Conservation (phyloP, 1,140 invertebrate species). For the Piezodorus guildinii region DNA sequence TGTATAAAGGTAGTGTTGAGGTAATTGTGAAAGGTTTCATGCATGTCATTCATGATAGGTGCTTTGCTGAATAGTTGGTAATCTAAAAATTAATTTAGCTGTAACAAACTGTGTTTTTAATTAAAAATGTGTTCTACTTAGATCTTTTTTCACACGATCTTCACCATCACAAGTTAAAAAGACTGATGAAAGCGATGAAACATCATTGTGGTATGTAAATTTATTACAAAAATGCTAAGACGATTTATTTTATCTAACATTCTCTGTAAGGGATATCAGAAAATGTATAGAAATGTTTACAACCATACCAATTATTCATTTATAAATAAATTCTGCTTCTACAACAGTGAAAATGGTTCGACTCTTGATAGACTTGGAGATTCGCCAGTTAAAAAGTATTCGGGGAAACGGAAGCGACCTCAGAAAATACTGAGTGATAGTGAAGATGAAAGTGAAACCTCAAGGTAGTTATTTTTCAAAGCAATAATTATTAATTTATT, state of each 20-base stretch:
- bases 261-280: not conserved
- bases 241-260: not conserved
- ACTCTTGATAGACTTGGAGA: not conserved
- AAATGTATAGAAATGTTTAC: not conserved
- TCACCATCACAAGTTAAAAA: not conserved
- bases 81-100: no score
- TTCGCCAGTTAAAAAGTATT: constrained; percentile 4
- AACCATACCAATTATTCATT: not conserved
- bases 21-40: no score
- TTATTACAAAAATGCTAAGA: not conserved
- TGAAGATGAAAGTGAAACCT: constrained; percentile 18
- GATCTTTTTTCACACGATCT: not conserved
- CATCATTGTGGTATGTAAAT: not conserved
- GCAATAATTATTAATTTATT: not conserved
- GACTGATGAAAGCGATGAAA: not conserved
- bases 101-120: no score
- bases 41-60: no score
- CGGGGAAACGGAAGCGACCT: constrained; percentile 17
- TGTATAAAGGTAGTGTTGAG: no score
- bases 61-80: no score
- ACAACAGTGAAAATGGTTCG: constrained; percentile 12
- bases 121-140: not conserved
- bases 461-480: not conserved
- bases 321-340: constrained; percentile 12
- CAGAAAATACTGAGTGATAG: constrained; percentile 19